Base-by-base conservation (phyloP, 2,797 vertebrate species). In the Hyperoplus immaculatus region DNA sequence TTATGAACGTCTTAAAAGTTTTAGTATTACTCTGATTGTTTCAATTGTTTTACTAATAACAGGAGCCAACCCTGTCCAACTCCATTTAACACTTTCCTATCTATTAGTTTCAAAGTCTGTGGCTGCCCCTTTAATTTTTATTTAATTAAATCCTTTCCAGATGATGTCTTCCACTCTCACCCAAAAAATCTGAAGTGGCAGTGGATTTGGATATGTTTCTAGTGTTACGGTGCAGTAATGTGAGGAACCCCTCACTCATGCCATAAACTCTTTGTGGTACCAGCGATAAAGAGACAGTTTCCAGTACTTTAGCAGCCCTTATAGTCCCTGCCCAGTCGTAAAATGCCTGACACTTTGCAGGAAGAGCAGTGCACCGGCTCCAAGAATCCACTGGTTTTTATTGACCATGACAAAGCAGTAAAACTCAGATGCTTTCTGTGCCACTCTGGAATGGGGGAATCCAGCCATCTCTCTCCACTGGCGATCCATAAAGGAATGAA, bases 211-310 rank as follows among this genome's bases (percentile, higher is more conserved):
- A 76, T 71, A 4, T 6, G 51, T n/a, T 67, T 78, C 53, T n/a
- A 53, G 62, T 61, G 78, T 72, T 53, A 55, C 67, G 9, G 73
- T 29, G 11, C 75, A 76, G 43, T 73, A 72, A 81, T 74, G 77
- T 72, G 85, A 83, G 61, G 81, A 90, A 82, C 84, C 81, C 77
- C 82, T 81, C 61, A 47, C 72, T 86, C 54, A 72, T 78, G 82
- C 87, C 74, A 78, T 90, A 91, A 94, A 92, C 67, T 74, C 83
- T 85, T 93, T 89, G 88, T 91, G 89, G 87, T 94, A 85, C 91
- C 88, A 83, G 86, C 82, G 89, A 95, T 94, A 93, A 93, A 94
- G 90, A 89, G 89, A 88, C 80, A 83, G 89, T 93, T 94, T 95
- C 91, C 91, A 94, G 87, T 81, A 80, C 89, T 92, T 81, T 68